A percentile compares a stretch with the other conserved stretches of the same genome.
Evolutionary conservation across 92 coral and sea anemone genomes (phyloP).

Genomic region (Plumapathes pennacea): DNA sequence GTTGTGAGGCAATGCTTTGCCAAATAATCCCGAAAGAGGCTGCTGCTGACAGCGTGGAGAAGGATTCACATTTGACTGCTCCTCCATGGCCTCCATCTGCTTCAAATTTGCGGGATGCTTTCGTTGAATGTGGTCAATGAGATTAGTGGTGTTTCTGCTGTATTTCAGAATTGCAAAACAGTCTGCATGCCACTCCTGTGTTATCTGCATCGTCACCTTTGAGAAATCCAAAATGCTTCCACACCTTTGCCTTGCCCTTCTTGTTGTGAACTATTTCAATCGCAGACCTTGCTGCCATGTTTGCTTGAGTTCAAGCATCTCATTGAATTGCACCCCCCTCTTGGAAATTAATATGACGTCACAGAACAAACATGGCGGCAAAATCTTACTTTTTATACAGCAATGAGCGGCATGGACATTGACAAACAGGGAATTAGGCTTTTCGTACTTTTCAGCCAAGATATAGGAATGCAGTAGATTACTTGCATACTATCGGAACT

Average conservation of each 20-base stretch:
- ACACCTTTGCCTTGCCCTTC: slow-evolving; percentile 5
- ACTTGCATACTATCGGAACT: slow-evolving; percentile 4
- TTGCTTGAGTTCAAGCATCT: not conserved
- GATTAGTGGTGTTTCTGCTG: slow-evolving; percentile 19
- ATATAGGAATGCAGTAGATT: not conserved
- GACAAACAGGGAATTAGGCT: not conserved
- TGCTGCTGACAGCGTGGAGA: slow-evolving; percentile 3
- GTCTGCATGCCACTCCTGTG: slow-evolving; percentile 15
- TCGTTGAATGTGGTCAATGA: slow-evolving; percentile 18
- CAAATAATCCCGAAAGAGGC: slow-evolving; percentile 4
- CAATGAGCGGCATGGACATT: slow-evolving; percentile 1
- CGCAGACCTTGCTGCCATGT: not conserved
- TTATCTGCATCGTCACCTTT: slow-evolving; percentile 5
- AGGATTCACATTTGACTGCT: not conserved
- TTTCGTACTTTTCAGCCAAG: slow-evolving; percentile 6
- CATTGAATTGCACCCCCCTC: no score
- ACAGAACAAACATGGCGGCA: not conserved
- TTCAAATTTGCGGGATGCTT: slow-evolving; percentile 1
- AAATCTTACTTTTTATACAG: not conserved
- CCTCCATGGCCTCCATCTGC: not conserved
- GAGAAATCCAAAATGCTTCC: slow-evolving; percentile 2
- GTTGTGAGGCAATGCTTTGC: slow-evolving; percentile 1
- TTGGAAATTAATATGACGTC: slow-evolving; percentile 1
- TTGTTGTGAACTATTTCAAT: slow-evolving; percentile 14
- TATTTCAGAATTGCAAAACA: slow-evolving; percentile 8